Evolutionary conservation across 37 sponge, comb jelly and placozoan genomes (phyloP).

Genomic region (Hormiphora californensis): DNA sequence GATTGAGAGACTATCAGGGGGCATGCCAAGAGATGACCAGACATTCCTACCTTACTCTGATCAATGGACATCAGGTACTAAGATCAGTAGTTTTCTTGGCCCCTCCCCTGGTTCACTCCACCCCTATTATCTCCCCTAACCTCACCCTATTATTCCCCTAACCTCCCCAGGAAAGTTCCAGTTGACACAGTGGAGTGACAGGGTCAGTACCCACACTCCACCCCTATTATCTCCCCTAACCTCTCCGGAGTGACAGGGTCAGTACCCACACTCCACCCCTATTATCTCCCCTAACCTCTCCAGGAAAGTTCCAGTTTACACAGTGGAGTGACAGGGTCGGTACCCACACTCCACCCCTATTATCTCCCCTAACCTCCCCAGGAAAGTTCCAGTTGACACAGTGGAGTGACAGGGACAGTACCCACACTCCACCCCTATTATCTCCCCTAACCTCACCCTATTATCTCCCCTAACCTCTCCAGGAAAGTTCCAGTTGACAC

Average conservation of each 20-base stretch:
- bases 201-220: conserved; percentile 3
- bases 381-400: conserved; percentile 33
- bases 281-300: background rate
- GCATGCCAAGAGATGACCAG: background rate
- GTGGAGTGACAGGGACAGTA: conserved; percentile 29
- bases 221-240: background rate
- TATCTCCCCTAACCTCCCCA: background rate
- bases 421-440: conserved; percentile 17
- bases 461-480: background rate
- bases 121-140: background rate
- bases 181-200: conserved; percentile 43
- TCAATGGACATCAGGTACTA: conserved; percentile 24
- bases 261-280: conserved; percentile 5
- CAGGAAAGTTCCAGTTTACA: conserved; percentile 30
- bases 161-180: conserved; percentile 29
- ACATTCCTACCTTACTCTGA: conserved; percentile 37
- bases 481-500: conserved; percentile 33
- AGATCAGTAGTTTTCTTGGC: no score
- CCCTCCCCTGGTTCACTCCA: no score
- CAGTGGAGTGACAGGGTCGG: conserved; percentile 41
- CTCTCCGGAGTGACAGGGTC: conserved; percentile 33
- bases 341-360: conserved; percentile 10
- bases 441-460: no score
- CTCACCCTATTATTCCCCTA: background rate
- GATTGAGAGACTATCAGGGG: background rate